phyloP scores from a whole-genome alignment of 2,888 invertebrate species.

The Lycophotia porphyrea region DNA sequence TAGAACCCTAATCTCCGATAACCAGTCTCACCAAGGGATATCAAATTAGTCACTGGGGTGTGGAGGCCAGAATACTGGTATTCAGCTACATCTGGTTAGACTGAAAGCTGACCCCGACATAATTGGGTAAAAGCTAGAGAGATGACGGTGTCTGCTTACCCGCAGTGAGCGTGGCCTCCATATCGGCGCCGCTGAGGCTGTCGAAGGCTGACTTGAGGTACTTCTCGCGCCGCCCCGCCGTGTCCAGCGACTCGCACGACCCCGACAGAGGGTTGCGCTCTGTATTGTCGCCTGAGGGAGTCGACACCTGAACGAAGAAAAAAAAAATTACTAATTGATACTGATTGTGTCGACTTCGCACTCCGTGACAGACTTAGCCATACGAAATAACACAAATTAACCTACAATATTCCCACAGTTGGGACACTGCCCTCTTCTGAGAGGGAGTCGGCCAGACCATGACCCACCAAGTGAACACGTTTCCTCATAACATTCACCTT shows the following conservation, averaged over 20 bases:
- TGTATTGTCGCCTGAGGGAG: conserved; percentile 95
- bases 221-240: conserved; percentile 90
- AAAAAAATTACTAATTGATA: not conserved
- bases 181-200: conserved; percentile 92
- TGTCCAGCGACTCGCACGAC: conserved; percentile 93
- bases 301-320: conserved; percentile 90
- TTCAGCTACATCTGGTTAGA: not conserved
- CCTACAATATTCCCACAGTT: too few relatives aligned
- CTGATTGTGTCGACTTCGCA: not conserved
- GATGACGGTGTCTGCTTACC: conserved; percentile 64
- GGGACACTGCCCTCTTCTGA: too few relatives aligned
- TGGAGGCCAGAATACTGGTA: not conserved
- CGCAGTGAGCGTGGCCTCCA: conserved; percentile 77
- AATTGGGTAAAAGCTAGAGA: not conserved
- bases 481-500: too few relatives aligned
- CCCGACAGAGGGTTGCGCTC: conserved; percentile 94
- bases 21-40: not conserved
- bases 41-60: too few relatives aligned
- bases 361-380: too few relatives aligned
- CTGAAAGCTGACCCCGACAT: not conserved
- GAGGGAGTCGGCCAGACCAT: too few relatives aligned
- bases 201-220: conserved; percentile 93
- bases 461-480: too few relatives aligned
- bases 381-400: too few relatives aligned
- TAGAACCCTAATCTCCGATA: not conserved